phyloP scores from a whole-genome alignment of 1,140 invertebrate species.

The Trissolcus basalis region DNA sequence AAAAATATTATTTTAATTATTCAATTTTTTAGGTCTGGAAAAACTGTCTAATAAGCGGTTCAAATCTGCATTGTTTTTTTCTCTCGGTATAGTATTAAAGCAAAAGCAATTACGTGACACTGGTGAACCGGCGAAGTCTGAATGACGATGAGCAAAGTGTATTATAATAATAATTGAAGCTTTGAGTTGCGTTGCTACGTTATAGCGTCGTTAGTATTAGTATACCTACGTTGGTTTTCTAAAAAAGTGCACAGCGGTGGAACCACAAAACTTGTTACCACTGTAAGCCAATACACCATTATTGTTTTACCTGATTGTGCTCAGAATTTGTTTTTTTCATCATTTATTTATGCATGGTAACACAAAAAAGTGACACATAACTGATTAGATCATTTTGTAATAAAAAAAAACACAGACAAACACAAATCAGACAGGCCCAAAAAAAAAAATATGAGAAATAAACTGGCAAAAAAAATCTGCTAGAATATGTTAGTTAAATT shows the following conservation, averaged over 20 bases:
- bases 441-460: too few relatives aligned
- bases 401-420: conserved; percentile 2
- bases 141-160: conserved; percentile 23
- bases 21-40: too few relatives aligned
- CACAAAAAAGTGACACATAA: too few relatives aligned
- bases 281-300: conserved; percentile 68
- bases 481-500: background rate
- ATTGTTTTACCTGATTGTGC: conserved; percentile 34
- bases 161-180: conserved; percentile 30
- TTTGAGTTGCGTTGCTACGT: conserved; percentile 19
- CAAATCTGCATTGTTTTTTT: too few relatives aligned
- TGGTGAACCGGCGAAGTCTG: too few relatives aligned
- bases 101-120: conserved; percentile 6
- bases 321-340: background rate
- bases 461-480: too few relatives aligned
- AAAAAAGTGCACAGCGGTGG: conserved; percentile 69
- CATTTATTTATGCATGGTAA: background rate
- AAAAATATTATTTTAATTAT: too few relatives aligned
- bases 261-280: conserved; percentile 68
- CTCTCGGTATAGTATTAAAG: background rate
- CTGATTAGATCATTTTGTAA: too few relatives aligned
- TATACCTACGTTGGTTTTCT: conserved; percentile 70
- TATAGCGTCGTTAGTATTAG: conserved; percentile 49
- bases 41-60: too few relatives aligned
- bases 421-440: too few relatives aligned